Conservation (phyloP, 2,113 vertebrate genomes). For the Asarcornis scutulata region DNA sequence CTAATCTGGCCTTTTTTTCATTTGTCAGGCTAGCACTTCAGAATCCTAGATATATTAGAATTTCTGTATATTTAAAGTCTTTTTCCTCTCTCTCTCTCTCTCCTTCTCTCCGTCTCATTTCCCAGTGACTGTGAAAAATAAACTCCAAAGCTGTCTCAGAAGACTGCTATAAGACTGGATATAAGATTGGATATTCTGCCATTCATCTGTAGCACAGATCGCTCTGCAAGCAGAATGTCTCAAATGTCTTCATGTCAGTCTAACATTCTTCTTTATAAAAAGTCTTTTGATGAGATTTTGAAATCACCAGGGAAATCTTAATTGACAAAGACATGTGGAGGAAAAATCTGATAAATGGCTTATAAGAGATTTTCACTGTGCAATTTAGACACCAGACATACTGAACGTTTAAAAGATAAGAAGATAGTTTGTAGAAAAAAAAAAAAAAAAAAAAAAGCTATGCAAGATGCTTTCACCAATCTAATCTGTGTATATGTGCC, state of each 20-base stretch:
- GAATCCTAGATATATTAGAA: neutral
- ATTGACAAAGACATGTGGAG: neutral
- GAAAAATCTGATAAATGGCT: neutral
- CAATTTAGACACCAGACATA: neutral
- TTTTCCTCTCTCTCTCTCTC: neutral
- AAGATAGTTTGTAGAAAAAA: neutral
- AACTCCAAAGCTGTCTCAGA: neutral
- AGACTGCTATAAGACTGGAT: neutral
- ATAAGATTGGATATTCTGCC: neutral
- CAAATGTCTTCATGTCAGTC: neutral
- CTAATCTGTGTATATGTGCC: neutral
- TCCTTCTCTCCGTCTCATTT: neutral
- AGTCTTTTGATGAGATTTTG: neutral
- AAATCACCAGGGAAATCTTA: slow-evolving; percentile 6
- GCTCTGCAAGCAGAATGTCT: neutral
- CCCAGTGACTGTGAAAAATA: neutral
- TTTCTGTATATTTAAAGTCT: neutral
- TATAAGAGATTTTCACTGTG: neutral
- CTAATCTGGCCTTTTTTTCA: neutral
- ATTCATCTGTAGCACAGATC: neutral
- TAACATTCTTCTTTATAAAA: neutral
- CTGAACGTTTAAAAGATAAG: neutral
- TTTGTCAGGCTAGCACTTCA: neutral
- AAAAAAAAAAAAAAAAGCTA: neutral
- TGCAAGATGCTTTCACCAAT: neutral